A percentile compares a stretch with the other conserved stretches of the same genome.
Evolutionary conservation across 1,140 invertebrate genomes (phyloP).

Genomic region (Drosophila orosa): DNA sequence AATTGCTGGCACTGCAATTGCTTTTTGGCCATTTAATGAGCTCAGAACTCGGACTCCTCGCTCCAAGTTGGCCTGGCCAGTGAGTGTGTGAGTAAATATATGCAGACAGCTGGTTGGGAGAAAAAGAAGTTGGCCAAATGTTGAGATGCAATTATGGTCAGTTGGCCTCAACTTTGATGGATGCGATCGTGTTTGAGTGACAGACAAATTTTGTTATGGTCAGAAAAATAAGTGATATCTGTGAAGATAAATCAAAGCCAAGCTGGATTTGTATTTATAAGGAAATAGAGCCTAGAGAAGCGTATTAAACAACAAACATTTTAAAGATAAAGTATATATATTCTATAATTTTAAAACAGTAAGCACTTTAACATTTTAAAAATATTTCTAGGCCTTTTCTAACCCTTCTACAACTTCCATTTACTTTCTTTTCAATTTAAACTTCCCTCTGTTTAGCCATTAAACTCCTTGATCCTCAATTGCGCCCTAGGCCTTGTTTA

Average conservation of each 20-base stretch:
- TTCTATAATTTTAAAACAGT: not conserved
- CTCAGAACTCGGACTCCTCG: constrained; percentile 54
- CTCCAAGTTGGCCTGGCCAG: constrained; percentile 49
- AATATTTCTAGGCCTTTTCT: not conserved
- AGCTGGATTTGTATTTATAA: not conserved
- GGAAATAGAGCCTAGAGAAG: not conserved
- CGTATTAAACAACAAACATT: not conserved
- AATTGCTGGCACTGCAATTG: constrained; percentile 61
- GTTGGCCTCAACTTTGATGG: constrained; percentile 28
- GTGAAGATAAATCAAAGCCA: not conserved
- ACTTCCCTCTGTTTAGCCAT: not conserved
- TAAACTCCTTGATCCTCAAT: constrained; percentile 42
- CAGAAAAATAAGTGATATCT: not conserved
- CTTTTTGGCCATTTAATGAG: constrained; percentile 65
- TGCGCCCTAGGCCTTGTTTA: constrained; percentile 36
- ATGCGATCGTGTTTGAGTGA: constrained; percentile 15
- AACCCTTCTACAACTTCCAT: not conserved
- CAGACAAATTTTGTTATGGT: constrained; percentile 4
- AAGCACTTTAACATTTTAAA: not conserved
- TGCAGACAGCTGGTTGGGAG: constrained; percentile 35
- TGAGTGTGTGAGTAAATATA: constrained; percentile 60
- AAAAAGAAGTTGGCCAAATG: constrained; percentile 10
- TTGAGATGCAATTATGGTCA: constrained; percentile 29
- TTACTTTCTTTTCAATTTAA: not conserved
- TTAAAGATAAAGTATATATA: not conserved